A percentile compares a stretch with the other conserved stretches of the same genome.
phyloP scores from a whole-genome alignment of 1,140 invertebrate genomes.

The Gryon sp. region DNA sequence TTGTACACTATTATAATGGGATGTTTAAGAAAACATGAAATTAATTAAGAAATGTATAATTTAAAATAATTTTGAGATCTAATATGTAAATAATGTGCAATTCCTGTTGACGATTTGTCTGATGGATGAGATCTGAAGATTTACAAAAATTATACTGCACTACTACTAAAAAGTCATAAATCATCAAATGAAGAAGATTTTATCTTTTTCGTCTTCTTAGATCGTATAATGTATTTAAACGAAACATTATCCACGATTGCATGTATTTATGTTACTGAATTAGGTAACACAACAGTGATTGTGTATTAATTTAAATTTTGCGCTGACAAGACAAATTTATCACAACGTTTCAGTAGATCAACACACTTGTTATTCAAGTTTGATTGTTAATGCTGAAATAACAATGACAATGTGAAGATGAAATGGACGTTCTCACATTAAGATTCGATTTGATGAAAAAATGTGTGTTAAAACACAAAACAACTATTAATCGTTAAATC shows the following conservation, averaged over 20 bases:
- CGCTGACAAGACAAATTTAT: slow-evolving; percentile 10
- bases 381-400: slow-evolving; percentile 15
- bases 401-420: slow-evolving; percentile 29
- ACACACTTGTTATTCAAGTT: slow-evolving; percentile 27
- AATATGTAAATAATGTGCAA: no score
- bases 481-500: neutral
- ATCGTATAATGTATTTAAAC: slow-evolving; percentile 8
- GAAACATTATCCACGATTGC: neutral
- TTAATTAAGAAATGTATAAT: no score
- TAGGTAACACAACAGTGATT: slow-evolving; percentile 3
- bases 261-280: slow-evolving; percentile 14
- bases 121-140: no score
- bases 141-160: no score
- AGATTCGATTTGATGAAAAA: slow-evolving; percentile 10
- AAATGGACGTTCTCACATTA: slow-evolving; percentile 17
- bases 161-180: no score
- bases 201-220: slow-evolving; percentile 27
- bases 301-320: slow-evolving; percentile 5
- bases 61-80: no score
- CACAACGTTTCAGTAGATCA: slow-evolving; percentile 12
- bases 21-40: no score
- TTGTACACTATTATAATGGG: no score
- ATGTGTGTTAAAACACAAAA: slow-evolving; percentile 6
- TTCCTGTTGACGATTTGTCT: no score
- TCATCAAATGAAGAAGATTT: no score